Conservation (phyloP, 2,888 invertebrate genomes). For the Caenorhabditis zanzibari region DNA sequence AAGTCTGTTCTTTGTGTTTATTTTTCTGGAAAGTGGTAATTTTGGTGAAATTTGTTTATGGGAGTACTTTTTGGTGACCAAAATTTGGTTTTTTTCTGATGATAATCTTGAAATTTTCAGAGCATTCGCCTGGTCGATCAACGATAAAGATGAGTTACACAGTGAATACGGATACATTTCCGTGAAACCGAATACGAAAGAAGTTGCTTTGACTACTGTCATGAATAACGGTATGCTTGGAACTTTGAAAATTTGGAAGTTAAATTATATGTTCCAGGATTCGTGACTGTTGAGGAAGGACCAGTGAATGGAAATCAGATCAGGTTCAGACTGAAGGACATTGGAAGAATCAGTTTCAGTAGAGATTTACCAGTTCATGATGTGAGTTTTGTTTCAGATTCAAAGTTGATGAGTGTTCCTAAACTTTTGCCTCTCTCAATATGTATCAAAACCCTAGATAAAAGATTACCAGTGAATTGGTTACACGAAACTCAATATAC, state of each 20-base stretch:
- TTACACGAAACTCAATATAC: too few relatives aligned
- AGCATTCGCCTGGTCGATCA: conserved; percentile 83
- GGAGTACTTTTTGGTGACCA: conserved; percentile 1
- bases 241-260: neutral
- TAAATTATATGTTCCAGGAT: conserved; percentile 71
- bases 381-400: conserved; percentile 68
- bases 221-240: conserved; percentile 82
- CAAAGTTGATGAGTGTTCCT: neutral
- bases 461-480: too few relatives aligned
- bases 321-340: conserved; percentile 80
- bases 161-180: conserved; percentile 83
- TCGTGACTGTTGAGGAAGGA: conserved; percentile 83
- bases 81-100: neutral
- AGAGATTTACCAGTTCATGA: conserved; percentile 83
- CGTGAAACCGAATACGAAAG: conserved; percentile 77
- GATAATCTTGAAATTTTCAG: conserved; percentile 61
- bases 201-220: conserved; percentile 82
- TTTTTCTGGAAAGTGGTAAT: conserved; percentile 1
- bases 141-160: conserved; percentile 82
- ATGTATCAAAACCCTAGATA: too few relatives aligned
- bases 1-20: conserved; percentile 8
- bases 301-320: conserved; percentile 76
- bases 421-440: too few relatives aligned
- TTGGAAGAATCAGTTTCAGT: conserved; percentile 83
- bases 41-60: conserved; percentile 12